A percentile compares a stretch with the other conserved stretches of the same genome.
Conservation (phyloP, 2,888 invertebrate species). For the Mythimna lalbum region DNA sequence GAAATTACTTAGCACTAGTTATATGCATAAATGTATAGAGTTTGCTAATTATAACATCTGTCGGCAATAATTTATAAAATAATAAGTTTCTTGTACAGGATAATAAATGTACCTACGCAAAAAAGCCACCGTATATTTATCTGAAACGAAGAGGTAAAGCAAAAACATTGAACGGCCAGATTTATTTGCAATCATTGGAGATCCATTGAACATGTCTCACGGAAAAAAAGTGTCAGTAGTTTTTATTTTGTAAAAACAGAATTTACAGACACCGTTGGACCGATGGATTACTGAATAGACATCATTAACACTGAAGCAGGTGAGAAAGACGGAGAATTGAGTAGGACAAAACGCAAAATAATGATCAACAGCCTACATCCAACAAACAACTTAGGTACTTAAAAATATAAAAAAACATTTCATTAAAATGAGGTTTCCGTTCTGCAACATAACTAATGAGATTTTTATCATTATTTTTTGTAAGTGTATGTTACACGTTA, state of each 20-base stretch:
- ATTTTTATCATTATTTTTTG: conserved; percentile 4
- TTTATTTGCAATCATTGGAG: conserved; percentile 18
- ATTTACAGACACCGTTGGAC: not conserved
- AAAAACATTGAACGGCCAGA: conserved; percentile 5
- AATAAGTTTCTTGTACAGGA: not conserved
- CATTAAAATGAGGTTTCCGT: not conserved
- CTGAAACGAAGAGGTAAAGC: conserved; percentile 16
- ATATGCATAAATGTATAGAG: not conserved
- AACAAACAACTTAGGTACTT: no score
- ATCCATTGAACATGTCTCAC: conserved; percentile 4
- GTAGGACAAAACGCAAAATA: not conserved
- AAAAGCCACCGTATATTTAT: conserved; percentile 5
- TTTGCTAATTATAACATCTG: not conserved
- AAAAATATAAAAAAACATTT: not conserved
- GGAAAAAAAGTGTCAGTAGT: not conserved
- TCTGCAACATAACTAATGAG: conserved; percentile 18
- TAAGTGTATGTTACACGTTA: not conserved
- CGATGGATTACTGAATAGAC: not conserved
- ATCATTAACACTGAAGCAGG: not conserved
- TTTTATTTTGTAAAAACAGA: not conserved
- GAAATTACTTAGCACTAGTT: not conserved
- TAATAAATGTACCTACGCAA: conserved; percentile 4
- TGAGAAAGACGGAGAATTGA: not conserved
- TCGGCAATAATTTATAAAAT: not conserved
- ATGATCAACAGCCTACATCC: not conserved